A percentile compares a stretch with the other conserved stretches of the same genome.
phyloP scores from a whole-genome alignment of 2,797 vertebrate genomes.

The Pitangus sulphuratus region DNA sequence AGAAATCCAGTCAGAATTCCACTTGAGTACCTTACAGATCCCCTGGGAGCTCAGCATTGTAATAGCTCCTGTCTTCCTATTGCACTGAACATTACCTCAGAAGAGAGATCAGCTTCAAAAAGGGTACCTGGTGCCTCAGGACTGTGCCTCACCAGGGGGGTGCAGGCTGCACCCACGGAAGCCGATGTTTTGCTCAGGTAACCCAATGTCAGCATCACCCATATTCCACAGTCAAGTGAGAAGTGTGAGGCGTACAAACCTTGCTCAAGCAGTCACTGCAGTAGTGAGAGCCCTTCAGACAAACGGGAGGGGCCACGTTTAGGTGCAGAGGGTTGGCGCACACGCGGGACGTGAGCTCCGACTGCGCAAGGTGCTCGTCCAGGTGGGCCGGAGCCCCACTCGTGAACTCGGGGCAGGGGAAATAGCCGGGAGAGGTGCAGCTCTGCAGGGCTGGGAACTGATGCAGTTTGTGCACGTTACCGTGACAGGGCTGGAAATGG shows the following conservation, averaged over 20 bases:
- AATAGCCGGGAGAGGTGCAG: slow-evolving; percentile 77
- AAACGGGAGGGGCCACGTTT: slow-evolving; percentile 86
- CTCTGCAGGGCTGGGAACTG: slow-evolving; percentile 76
- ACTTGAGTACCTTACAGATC: background rate
- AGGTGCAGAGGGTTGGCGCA: slow-evolving; percentile 91
- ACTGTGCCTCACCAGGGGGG: background rate
- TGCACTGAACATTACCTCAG: background rate
- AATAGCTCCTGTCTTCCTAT: background rate
- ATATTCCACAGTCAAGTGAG: background rate
- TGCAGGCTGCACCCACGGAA: background rate
- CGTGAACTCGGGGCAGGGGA: slow-evolving; percentile 78
- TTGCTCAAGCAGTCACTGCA: slow-evolving; percentile 91
- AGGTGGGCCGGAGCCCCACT: slow-evolving; percentile 72
- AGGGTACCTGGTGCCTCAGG: background rate
- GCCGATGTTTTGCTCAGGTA: background rate
- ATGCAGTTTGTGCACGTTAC: slow-evolving; percentile 75
- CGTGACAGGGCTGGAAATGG: slow-evolving; percentile 79
- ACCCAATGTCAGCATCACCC: background rate
- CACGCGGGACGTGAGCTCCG: slow-evolving; percentile 81
- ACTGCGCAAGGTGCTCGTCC: slow-evolving; percentile 75
- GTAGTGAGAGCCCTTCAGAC: slow-evolving; percentile 90
- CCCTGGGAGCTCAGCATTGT: background rate
- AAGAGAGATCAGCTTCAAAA: background rate
- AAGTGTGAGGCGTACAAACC: slow-evolving; percentile 82
- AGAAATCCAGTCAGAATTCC: background rate